phyloP scores from a whole-genome alignment of 2,797 vertebrate genomes.

The Oreochromis mossambicus region DNA sequence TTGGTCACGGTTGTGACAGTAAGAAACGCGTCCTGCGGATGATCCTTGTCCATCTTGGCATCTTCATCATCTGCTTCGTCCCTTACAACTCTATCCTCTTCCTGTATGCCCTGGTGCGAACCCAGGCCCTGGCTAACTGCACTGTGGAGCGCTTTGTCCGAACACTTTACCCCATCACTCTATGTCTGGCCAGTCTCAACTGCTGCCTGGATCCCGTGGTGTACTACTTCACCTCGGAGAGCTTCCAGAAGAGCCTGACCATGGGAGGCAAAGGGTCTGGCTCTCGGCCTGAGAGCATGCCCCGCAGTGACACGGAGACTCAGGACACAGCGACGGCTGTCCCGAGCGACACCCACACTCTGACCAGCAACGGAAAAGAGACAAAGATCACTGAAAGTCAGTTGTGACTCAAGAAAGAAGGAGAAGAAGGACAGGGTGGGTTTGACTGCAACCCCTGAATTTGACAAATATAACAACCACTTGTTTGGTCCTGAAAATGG shows the following conservation, averaged over 20 bases:
- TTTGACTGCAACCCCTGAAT: slow-evolving; percentile 10
- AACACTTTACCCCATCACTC: slow-evolving; percentile 91
- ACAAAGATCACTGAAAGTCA: slow-evolving; percentile 80
- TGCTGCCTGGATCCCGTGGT: slow-evolving; percentile 97
- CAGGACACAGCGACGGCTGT: slow-evolving; percentile 49
- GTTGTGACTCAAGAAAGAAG: slow-evolving; percentile 57
- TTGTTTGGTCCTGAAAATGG: slow-evolving; percentile 57
- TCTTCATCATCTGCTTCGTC: slow-evolving; percentile 96
- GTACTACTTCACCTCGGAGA: slow-evolving; percentile 97
- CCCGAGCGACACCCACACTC: slow-evolving; percentile 49
- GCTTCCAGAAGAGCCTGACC: slow-evolving; percentile 95
- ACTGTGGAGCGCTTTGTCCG: slow-evolving; percentile 88
- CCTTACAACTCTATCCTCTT: slow-evolving; percentile 98
- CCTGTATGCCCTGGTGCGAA: slow-evolving; percentile 91
- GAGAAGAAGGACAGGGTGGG: neutral
- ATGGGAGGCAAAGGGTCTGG: slow-evolving; percentile 78
- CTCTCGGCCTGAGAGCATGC: slow-evolving; percentile 82
- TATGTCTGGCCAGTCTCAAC: slow-evolving; percentile 92
- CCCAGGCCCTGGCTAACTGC: slow-evolving; percentile 89
- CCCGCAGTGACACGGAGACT: slow-evolving; percentile 78
- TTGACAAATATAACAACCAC: slow-evolving; percentile 45
- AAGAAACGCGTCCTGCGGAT: slow-evolving; percentile 92
- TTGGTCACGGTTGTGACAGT: slow-evolving; percentile 91
- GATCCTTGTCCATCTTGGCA: slow-evolving; percentile 93
- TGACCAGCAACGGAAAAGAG: slow-evolving; percentile 83